Base-by-base conservation (phyloP, 2,797 vertebrate genomes). In the Phaenicophaeus curvirostris region DNA sequence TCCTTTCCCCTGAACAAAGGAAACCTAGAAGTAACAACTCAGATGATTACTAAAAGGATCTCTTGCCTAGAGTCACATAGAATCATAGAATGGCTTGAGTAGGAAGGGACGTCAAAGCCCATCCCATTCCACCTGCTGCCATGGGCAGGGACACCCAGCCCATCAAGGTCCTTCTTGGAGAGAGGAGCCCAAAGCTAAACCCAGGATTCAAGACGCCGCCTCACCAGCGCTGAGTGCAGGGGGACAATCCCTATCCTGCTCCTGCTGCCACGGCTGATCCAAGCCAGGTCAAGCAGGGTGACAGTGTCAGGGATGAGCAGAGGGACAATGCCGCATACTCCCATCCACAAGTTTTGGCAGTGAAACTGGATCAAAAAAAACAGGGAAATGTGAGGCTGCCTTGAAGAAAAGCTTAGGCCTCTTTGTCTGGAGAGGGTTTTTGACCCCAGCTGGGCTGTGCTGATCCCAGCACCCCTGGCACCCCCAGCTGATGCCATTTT, bases 281-380 rank as follows among this genome's bases (percentile, higher is more conserved):
- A 21, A 46, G 44, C 8, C 44, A 21, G 44, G 44, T 39, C 39
- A 13, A 39, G 39, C 39, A 39, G 39, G 39, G 39, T 39, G 39
- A 39, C 39, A 39, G 39, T 39, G 39, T 9, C 39, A 39, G 39
- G 39, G 39, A 39, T 39, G 39, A 7, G 8, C 35, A 81, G 4
- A 54, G 48, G 1, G 11, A 63, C 24, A 11, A 50, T 1, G 2
- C 50, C 30, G 13, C 4, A 24, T 0, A 0, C 19, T 50, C 17
- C 55, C 2, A 4, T 28, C 57, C 58, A 33, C 0, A 1, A 68
- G 15, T 23, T 54, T 14, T 73, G 63, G n/a, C 57, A 67, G 72
- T 1, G 11, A 80, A 78, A 73, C 6, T 30, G 48, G 24, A 50
- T n/a, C 30, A 71, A 50, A 44, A 46, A 42, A 48, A 6, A 1